Evolutionary conservation across 2,113 vertebrate species (phyloP).

Genomic region (Gymnocephalus cernua): DNA sequence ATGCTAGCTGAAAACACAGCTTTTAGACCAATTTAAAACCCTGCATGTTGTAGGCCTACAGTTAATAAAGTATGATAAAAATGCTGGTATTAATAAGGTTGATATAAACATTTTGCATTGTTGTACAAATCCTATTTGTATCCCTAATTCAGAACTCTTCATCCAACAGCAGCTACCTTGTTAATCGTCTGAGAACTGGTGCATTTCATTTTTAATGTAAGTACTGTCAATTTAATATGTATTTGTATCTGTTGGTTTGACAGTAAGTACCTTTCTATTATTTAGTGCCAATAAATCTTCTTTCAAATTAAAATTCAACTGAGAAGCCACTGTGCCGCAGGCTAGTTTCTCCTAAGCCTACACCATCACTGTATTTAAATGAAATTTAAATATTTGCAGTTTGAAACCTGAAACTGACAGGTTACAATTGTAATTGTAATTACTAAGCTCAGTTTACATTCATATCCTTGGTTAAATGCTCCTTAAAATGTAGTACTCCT

Average conservation of each 20-base stretch:
- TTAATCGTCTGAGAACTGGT: not conserved
- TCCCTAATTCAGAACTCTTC: not conserved
- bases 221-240: too few relatives aligned
- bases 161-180: not conserved
- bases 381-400: not conserved
- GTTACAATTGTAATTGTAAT: not conserved
- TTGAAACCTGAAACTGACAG: not conserved
- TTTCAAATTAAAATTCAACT: conserved; percentile 8
- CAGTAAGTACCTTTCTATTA: not conserved
- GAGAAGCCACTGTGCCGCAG: not conserved
- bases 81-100: not conserved
- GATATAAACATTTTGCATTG: not conserved
- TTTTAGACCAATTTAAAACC: conserved; percentile 10
- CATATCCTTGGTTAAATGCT: not conserved
- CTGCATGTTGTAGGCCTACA: too few relatives aligned
- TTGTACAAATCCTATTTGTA: not conserved
- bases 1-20: conserved; percentile 17
- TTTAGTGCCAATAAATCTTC: not conserved
- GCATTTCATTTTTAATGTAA: not conserved
- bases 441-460: not conserved
- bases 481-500: not conserved
- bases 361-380: not conserved
- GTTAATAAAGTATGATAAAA: conserved; percentile 1
- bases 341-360: not conserved
- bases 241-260: not conserved